A percentile compares a stretch with the other conserved stretches of the same genome.
phyloP scores from a whole-genome alignment of 35 echinoderm and acorn worm species.

The Ophioderma brevispina region DNA sequence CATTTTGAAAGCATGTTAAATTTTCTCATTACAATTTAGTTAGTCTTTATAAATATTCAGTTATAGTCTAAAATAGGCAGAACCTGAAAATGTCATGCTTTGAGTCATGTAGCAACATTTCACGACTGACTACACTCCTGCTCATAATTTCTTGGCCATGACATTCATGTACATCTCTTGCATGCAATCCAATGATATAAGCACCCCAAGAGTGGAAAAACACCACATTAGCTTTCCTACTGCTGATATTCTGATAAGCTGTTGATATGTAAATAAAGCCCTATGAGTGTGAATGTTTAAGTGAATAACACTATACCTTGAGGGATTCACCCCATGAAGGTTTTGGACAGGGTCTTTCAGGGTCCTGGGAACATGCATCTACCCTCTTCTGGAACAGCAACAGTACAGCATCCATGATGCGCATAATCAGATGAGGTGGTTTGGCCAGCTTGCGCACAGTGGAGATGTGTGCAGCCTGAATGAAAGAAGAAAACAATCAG shows the following conservation, averaged over 20 bases:
- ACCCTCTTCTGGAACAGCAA: slow-evolving; percentile 84
- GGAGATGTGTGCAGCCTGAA: slow-evolving; percentile 81
- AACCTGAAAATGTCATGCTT: neutral
- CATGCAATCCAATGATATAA: too few species aligned
- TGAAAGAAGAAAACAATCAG: neutral
- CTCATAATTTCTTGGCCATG: too few species aligned
- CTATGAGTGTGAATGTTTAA: too few species aligned
- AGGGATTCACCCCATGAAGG: slow-evolving; percentile 95
- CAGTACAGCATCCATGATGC: slow-evolving; percentile 94
- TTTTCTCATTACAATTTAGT: neutral
- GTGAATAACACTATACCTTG: too few species aligned
- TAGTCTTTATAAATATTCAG: neutral
- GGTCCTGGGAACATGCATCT: slow-evolving; percentile 56
- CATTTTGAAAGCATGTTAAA: neutral
- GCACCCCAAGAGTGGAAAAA: too few species aligned
- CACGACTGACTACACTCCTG: too few species aligned
- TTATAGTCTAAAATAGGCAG: neutral
- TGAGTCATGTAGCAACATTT: too few species aligned
- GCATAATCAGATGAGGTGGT: slow-evolving; percentile 98
- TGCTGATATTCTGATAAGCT: too few species aligned
- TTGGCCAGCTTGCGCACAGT: slow-evolving; percentile 96
- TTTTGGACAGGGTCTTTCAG: slow-evolving; percentile 80
- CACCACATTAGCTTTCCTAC: too few species aligned
- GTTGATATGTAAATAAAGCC: too few species aligned
- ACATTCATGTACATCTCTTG: too few species aligned